phyloP scores from a whole-genome alignment of 2,797 vertebrate species.

The Poecilia velifera region DNA sequence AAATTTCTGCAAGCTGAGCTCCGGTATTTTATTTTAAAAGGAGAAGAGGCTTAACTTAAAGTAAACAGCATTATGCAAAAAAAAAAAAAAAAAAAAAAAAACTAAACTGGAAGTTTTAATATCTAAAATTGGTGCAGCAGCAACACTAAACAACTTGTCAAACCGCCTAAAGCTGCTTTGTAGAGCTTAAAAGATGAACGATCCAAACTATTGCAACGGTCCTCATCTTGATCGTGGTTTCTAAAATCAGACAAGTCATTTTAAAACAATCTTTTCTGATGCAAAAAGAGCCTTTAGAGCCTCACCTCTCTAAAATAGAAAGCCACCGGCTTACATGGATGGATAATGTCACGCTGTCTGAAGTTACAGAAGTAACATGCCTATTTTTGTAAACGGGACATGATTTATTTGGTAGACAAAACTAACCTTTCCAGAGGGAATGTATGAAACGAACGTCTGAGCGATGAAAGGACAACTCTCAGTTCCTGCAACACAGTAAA shows the following conservation, averaged over 20 bases:
- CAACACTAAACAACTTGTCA: not conserved
- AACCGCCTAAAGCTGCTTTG: not conserved
- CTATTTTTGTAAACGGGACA: not conserved
- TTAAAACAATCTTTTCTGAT: not conserved
- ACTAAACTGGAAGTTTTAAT: slow-evolving; percentile 2
- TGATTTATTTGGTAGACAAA: not conserved
- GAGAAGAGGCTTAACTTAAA: slow-evolving; percentile 9
- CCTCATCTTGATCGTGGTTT: not conserved
- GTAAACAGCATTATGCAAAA: slow-evolving; percentile 9
- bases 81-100: not conserved
- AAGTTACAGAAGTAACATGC: not conserved
- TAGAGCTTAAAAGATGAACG: not conserved
- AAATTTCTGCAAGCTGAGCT: slow-evolving; percentile 34
- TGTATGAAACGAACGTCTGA: not conserved
- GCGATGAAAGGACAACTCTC: not conserved
- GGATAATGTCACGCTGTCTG: not conserved
- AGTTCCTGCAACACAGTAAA: not conserved
- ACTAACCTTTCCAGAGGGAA: not conserved
- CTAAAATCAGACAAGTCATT: not conserved
- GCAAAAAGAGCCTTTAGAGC: not conserved
- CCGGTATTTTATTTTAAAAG: slow-evolving; percentile 17
- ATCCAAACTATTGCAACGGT: not conserved
- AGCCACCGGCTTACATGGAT: not conserved
- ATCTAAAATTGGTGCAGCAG: not conserved
- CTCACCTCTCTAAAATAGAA: not conserved